Conservation (phyloP, 2,888 invertebrate genomes). For the Sarcophaga carnaria region DNA sequence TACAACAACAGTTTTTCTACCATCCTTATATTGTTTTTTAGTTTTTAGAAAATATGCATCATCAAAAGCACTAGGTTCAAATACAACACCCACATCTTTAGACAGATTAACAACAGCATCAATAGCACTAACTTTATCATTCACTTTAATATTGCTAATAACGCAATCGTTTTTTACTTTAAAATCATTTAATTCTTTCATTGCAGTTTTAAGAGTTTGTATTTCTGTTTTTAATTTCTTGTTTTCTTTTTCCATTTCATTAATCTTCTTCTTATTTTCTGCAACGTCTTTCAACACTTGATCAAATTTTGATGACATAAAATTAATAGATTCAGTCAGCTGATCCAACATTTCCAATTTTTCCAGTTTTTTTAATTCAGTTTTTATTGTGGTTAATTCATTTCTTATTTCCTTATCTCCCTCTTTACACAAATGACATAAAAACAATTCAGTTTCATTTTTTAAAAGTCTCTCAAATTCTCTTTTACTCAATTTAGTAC, state of each 20-base stretch:
- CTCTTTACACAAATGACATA: slow-evolving; percentile 2
- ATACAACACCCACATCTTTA: background rate
- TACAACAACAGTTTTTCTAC: background rate
- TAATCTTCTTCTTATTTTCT: slow-evolving; percentile 10
- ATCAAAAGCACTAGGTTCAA: background rate
- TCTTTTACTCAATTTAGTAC: background rate
- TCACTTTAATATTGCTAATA: background rate
- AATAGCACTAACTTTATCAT: background rate
- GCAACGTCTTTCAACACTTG: background rate
- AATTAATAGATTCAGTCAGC: slow-evolving; percentile 14
- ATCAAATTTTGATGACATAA: slow-evolving; percentile 20
- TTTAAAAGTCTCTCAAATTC: background rate
- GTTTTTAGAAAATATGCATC: background rate
- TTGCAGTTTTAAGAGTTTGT: background rate
- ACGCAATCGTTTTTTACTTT: background rate
- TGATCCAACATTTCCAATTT: background rate
- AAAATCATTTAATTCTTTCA: background rate
- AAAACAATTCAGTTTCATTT: slow-evolving; percentile 3
- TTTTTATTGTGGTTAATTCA: background rate
- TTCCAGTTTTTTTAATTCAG: background rate
- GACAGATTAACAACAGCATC: background rate
- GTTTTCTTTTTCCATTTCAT: background rate
- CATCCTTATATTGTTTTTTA: background rate
- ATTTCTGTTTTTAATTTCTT: slow-evolving; percentile 7
- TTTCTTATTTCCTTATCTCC: background rate